Base-by-base conservation (phyloP, 2,797 vertebrate species). In the Carduelis carduelis region DNA sequence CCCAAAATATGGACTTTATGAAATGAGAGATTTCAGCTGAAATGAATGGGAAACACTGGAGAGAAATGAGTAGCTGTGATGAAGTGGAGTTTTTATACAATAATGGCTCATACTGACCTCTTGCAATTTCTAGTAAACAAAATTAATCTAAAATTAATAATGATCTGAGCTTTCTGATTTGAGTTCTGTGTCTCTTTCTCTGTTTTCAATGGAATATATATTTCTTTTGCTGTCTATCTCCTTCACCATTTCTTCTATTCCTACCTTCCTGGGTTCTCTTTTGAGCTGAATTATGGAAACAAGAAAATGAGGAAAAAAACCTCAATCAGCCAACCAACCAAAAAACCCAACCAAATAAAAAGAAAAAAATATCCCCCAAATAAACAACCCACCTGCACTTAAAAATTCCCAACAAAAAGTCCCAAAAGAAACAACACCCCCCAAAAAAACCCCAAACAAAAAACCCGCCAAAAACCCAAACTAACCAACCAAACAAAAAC, bases 401-500 rank as follows among this genome's bases (percentile, higher is more conserved):
- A 43, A 65, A 74, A 74, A 32, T 57, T 9, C 11, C 21, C 12
- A 26, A 41, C 50, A 41, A 65, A 35, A 50, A 27, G 26, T 21
- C 18, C 9, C 18, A 11, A 22, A 68, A 44, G 11, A 50, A 59
- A 13, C 7, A 37, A 5, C 2, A 14, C 9, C 8, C 6, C 2
- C 0, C 3, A 12, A 39, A 28, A 12, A 72, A 32, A 52, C 9
- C 32, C 5, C 3, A 19, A 59, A 8, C 7, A 37, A 27, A 47
- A 12, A 41, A 12, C 8, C 2, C 53, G 12, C 6, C 10, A 20
- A 66, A 35, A 23, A 12, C 5, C 2, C 2, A 13, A 44, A 18
- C 6, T 28, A 37, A n/a, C 6, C 13, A 49, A 3, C 5, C 12
- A 47, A 19, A 3, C 3, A 5, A 28, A 28, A 22, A 19, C 1